phyloP scores from a whole-genome alignment of 2,797 vertebrate species.

The Lepidocolaptes lacrymiger region DNA sequence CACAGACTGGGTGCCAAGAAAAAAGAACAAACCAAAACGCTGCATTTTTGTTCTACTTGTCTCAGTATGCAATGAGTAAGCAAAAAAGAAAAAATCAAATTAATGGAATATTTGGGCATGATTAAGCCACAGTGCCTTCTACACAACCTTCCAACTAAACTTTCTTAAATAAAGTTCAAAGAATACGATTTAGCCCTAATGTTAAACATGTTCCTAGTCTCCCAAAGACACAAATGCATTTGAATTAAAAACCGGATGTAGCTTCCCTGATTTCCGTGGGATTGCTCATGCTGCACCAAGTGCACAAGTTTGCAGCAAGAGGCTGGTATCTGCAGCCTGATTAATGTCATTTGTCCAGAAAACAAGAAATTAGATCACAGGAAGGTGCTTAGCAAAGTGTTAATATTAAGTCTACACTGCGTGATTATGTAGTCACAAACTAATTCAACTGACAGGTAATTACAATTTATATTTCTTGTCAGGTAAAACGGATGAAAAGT shows the following conservation, averaged over 20 bases:
- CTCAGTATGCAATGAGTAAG: not conserved
- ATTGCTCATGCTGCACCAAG: not conserved
- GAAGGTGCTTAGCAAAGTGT: not conserved
- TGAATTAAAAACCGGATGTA: not conserved
- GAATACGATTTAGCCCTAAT: not conserved
- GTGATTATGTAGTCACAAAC: not conserved
- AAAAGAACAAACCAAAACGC: not conserved
- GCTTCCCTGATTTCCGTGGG: not conserved
- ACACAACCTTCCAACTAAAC: not conserved
- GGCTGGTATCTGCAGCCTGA: not conserved
- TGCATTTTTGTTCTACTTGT: not conserved
- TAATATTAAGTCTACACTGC: not conserved
- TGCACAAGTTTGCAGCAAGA: not conserved
- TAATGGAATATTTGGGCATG: not conserved
- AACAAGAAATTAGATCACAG: not conserved
- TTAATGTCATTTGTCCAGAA: not conserved
- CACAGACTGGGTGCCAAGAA: not conserved
- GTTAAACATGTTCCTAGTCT: not conserved
- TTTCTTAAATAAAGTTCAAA: not conserved
- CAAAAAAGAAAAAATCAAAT: not conserved
- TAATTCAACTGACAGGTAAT: not conserved
- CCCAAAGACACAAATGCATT: not conserved
- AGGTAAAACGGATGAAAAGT: not conserved
- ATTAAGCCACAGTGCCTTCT: not conserved
- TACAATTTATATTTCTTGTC: not conserved